These are phyloP conservation scores for Lates japonicus DNA, from an alignment of 2,797 vertebrate species.

Conservation along the genomic window DNA sequence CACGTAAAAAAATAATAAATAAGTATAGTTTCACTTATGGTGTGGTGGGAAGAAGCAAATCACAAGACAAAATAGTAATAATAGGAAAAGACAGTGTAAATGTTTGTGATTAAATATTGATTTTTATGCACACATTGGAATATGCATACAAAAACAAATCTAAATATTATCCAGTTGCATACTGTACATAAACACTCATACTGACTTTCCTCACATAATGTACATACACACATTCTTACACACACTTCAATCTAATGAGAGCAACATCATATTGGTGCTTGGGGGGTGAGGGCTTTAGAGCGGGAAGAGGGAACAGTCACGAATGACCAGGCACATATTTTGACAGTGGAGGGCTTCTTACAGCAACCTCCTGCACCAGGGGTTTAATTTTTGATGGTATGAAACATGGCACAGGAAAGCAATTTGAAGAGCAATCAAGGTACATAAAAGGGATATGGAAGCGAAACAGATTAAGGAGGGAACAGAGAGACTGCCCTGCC, in stretches of 20 bases:
- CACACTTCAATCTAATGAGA: slow-evolving; percentile 58
- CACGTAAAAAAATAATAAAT: slow-evolving; percentile 45
- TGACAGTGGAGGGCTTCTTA: slow-evolving; percentile 66
- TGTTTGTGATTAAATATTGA: slow-evolving; percentile 30
- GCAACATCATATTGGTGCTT: slow-evolving; percentile 51
- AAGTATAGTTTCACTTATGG: slow-evolving; percentile 57
- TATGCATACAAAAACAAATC: neutral
- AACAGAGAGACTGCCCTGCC: slow-evolving; percentile 66
- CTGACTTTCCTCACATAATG: neutral
- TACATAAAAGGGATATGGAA: slow-evolving; percentile 83
- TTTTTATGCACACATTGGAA: slow-evolving; percentile 2
- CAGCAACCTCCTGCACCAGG: slow-evolving; percentile 68
- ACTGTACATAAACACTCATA: neutral
- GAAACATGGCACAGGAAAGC: slow-evolving; percentile 80
- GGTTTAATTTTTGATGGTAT: slow-evolving; percentile 79
- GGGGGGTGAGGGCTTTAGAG: slow-evolving; percentile 58
- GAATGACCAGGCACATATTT: slow-evolving; percentile 78
- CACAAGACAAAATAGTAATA: slow-evolving; percentile 16
- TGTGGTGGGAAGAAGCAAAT: slow-evolving; percentile 45
- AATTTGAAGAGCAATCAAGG: slow-evolving; percentile 86
- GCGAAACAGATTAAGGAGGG: slow-evolving; percentile 79
- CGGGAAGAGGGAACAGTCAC: slow-evolving; percentile 67
- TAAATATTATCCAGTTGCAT: neutral
- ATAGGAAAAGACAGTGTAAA: slow-evolving; percentile 4
- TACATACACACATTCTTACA: slow-evolving; percentile 32